Conservation (phyloP, 2,797 vertebrate genomes). For the Dendrocincla fuliginosa region DNA sequence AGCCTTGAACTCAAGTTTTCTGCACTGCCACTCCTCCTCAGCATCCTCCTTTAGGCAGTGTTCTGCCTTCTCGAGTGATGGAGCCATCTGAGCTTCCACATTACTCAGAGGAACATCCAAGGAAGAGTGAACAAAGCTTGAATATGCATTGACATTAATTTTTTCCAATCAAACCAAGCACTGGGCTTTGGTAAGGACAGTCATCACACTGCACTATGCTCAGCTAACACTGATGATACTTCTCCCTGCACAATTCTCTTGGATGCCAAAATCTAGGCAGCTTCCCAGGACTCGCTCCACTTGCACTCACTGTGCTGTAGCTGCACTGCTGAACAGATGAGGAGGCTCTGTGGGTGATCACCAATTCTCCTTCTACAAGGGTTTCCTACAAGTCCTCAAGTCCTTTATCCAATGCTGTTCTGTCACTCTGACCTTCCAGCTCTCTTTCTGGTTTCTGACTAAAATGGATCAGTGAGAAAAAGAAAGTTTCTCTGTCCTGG, state of each 20-base stretch:
- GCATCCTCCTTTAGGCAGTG: not conserved
- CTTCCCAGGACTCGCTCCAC: not conserved
- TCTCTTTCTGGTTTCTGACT: not conserved
- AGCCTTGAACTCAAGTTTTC: not conserved
- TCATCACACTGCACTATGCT: not conserved
- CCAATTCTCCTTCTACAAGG: not conserved
- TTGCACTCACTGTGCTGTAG: not conserved
- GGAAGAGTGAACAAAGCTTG: not conserved
- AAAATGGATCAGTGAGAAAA: not conserved
- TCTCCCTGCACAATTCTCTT: not conserved
- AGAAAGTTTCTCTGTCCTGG: not conserved
- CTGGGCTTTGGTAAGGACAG: not conserved
- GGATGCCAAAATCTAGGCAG: not conserved
- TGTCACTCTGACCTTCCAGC: not conserved
- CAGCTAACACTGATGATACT: not conserved
- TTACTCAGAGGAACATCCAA: not conserved
- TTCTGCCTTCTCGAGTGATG: not conserved
- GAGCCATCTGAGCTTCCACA: not conserved
- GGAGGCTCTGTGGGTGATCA: not conserved
- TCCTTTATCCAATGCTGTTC: not conserved
- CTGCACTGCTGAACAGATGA: not conserved
- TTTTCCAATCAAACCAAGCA: not conserved
- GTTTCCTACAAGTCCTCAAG: not conserved
- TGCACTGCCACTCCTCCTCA: not conserved
- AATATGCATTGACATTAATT: not conserved